Percentiles rank a stretch among this genome's conserved stretches.
Conservation (phyloP, 1,140 invertebrate species). For the Leptinotarsa texana region DNA sequence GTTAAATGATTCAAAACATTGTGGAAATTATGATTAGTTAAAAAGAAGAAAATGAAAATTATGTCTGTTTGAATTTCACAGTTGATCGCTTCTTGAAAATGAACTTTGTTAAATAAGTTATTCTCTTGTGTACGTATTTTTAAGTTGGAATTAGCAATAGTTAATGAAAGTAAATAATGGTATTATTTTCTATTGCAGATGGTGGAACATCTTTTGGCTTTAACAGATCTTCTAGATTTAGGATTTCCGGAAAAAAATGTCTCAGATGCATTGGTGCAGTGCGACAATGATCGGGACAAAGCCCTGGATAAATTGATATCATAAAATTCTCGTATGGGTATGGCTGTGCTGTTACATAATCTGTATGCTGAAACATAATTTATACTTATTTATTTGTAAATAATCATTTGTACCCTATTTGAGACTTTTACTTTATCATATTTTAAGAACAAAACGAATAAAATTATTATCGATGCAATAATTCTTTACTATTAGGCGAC, state of each 20-base stretch:
- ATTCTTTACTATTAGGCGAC: not conserved
- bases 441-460: not conserved
- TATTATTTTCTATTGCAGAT: slow-evolving; percentile 62
- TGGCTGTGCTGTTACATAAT: slow-evolving; percentile 42
- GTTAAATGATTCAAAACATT: too few species aligned
- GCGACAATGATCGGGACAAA: slow-evolving; percentile 82
- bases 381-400: slow-evolving; percentile 29
- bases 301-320: slow-evolving; percentile 82
- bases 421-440: slow-evolving; percentile 1
- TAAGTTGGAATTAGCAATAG: too few species aligned
- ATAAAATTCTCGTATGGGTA: slow-evolving; percentile 57
- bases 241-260: slow-evolving; percentile 80
- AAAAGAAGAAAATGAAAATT: too few species aligned
- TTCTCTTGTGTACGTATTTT: too few species aligned
- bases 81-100: too few species aligned
- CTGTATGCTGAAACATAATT: slow-evolving; percentile 23
- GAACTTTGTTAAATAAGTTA: too few species aligned
- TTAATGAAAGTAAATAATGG: too few species aligned
- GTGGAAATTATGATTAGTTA: too few species aligned
- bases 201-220: slow-evolving; percentile 69
- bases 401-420: slow-evolving; percentile 16
- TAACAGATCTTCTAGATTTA: slow-evolving; percentile 75
- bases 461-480: slow-evolving; percentile 7
- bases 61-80: too few species aligned
- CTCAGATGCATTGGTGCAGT: slow-evolving; percentile 72